Base-by-base conservation (phyloP, 2,113 vertebrate species). In the Ellobius talpinus region DNA sequence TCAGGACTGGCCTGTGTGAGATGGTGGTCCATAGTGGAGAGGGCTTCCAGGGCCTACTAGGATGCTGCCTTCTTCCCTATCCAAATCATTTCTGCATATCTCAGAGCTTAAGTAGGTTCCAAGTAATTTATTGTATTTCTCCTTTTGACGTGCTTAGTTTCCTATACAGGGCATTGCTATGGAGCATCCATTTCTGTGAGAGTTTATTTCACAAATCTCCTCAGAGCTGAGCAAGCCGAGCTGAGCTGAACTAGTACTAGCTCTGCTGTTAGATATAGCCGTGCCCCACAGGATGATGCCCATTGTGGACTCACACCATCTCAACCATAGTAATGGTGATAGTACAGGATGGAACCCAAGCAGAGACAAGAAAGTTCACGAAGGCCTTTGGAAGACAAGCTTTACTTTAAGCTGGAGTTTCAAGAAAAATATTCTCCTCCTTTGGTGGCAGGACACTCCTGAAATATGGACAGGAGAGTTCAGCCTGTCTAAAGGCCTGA, bases 271-370 rank as follows among this genome's bases (percentile, higher is more conserved):
- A 78, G n/a, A 42, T 47, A 3, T 1, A 23, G 58, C 47, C 8
- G 3, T 17, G 36, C 39, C 14, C 52, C 42, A 9, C 1, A 26
- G 29, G 16, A 26, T 2, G 17, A 14, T 7, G 5, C 47, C 61
- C 1, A 16, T 6, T 11, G 5, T 16, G 7, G 45, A 1, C 2
- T 19, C 65, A 36, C 21, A 12, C 1, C 16, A 7, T 3, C 36
- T 3, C 45, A 13, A 7, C 24, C 63, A 23, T 1, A 19, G 74
- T 0, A 12, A 24, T 31, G 14, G 12, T n/a, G 33, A 52, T 1
- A 12, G 33, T 5, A 6, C 36, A 68, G 31, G 33, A 2, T 3
- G 16, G 0, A 42, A 63, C 36, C 26, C 14, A 68, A 0, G 7
- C 42, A 39, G 68, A 73, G 66, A 26, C 58, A n/a, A 29, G 0